Base-by-base conservation (phyloP, 2,797 vertebrate species). In the Helicolenus hilgendorfi region DNA sequence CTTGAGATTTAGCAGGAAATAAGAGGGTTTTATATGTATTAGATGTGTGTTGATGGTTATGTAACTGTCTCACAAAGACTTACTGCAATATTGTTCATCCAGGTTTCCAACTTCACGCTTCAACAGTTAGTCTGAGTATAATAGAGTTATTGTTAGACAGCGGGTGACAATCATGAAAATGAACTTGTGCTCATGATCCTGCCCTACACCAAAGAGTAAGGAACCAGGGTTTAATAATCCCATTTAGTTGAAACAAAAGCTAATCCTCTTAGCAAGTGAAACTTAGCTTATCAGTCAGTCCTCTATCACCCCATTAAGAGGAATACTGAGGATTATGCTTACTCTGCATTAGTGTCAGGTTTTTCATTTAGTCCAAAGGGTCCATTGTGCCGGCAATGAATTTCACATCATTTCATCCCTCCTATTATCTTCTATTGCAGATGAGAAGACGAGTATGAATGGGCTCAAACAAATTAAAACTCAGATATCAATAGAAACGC, bases 181-280 rank as follows among this genome's bases (percentile, higher is more conserved):
- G 64, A 93, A 94, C 85, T 85, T 91, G 22, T 83, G 84, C 63
- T 87, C 71, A 83, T 82, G 83, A 72, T 91, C 81, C 71, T 53
- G 33, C 27, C 72, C 35, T 85, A 82, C 67, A 86, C 72, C 77
- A 91, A 92, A 94, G 87, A 92, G 58, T 18, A 69, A 20, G 22
- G 74, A 94, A 79, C 91, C 77, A 77, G 62, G 60, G 87, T 45
- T 87, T 89, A 83, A 76, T 91, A 94, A 94, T 93, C 93, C 92
- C 24, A 93, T 95, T 92, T 91, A 90, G 75, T 91, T 95, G 85
- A 95, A 94, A 94, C 88, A 95, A 95, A 94, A 93, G 73, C 24
- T 95, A 97, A 97, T 96, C 95, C 92, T 92, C 71, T 97, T 95
- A 93, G 38, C 74, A 79, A 82, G 77, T 90, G 77, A 97, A 96